A percentile compares a stretch with the other conserved stretches of the same genome.
Evolutionary conservation across 2,113 vertebrate species (phyloP).

Genomic region (Nothocercus nigrocapillus): DNA sequence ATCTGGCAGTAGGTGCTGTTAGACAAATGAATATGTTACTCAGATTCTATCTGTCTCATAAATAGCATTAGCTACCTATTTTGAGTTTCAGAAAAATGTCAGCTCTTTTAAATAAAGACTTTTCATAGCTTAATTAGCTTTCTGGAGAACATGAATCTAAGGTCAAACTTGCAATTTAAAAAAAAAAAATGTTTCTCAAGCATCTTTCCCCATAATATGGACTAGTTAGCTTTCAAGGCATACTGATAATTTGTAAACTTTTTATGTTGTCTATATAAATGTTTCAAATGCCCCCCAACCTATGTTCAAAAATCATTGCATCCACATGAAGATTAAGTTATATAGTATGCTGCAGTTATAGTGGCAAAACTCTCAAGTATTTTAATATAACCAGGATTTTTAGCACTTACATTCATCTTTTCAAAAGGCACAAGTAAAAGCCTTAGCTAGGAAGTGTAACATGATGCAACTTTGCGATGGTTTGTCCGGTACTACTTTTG

Average conservation of each 20-base stretch:
- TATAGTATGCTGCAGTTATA: neutral
- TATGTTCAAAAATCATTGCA: neutral
- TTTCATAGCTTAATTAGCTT: accelerated
- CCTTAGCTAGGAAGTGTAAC: neutral
- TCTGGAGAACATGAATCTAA: neutral
- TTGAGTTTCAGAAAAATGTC: neutral
- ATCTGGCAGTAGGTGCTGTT: neutral
- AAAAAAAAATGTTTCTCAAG: too few species aligned
- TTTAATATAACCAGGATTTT: neutral
- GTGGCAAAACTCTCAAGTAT: neutral
- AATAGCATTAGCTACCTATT: neutral
- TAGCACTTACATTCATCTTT: neutral
- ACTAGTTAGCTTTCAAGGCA: neutral
- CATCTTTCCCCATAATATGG: neutral
- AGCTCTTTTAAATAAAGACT: neutral
- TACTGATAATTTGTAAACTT: neutral
- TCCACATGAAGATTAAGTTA: neutral
- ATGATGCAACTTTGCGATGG: neutral
- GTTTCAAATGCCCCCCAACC: neutral
- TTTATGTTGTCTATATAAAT: neutral
- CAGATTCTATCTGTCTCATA: neutral
- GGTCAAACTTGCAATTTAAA: too few species aligned
- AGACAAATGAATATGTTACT: neutral
- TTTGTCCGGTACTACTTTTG: neutral
- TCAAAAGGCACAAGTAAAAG: neutral